Evolutionary conservation across 2,888 invertebrate species (phyloP).

Genomic region (Brachyptera putata): DNA sequence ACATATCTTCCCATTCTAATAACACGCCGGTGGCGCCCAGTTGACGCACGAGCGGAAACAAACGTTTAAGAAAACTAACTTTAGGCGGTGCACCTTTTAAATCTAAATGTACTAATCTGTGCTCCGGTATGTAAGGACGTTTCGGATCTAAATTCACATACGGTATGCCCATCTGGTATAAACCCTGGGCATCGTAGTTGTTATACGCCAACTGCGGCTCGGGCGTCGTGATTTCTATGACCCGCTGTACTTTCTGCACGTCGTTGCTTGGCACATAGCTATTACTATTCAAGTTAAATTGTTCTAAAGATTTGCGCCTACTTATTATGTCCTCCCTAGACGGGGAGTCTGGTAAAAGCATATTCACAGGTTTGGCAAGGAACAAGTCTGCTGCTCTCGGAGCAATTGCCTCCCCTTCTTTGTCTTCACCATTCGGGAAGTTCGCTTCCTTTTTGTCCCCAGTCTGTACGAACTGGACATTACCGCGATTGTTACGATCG

Average conservation of each 20-base stretch:
- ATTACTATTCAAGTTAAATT: neutral
- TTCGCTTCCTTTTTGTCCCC: neutral
- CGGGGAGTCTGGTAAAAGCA: neutral
- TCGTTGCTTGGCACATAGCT: neutral
- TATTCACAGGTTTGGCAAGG: neutral
- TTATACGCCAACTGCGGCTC: constrained; percentile 6
- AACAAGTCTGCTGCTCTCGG: neutral
- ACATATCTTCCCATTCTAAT: constrained; percentile 79
- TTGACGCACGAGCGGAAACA: constrained; percentile 54
- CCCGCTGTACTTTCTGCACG: neutral
- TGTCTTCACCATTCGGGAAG: constrained; percentile 23
- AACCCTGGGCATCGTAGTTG: constrained; percentile 31
- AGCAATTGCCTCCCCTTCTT: constrained; percentile 25
- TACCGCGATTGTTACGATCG: constrained; percentile 17
- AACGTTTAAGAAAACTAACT: constrained; percentile 54
- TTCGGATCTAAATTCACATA: constrained; percentile 44
- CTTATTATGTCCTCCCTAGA: neutral
- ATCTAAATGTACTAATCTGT: constrained; percentile 63
- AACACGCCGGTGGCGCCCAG: constrained; percentile 69
- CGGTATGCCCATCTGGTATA: constrained; percentile 45
- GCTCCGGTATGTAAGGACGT: constrained; percentile 49
- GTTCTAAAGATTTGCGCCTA: constrained; percentile 16
- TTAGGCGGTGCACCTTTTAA: constrained; percentile 73
- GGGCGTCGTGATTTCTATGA: constrained; percentile 10
- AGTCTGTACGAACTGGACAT: constrained; percentile 30